These are phyloP conservation scores for Huso huso DNA, from an alignment of 2,797 vertebrate species.

Conservation along the genomic window DNA sequence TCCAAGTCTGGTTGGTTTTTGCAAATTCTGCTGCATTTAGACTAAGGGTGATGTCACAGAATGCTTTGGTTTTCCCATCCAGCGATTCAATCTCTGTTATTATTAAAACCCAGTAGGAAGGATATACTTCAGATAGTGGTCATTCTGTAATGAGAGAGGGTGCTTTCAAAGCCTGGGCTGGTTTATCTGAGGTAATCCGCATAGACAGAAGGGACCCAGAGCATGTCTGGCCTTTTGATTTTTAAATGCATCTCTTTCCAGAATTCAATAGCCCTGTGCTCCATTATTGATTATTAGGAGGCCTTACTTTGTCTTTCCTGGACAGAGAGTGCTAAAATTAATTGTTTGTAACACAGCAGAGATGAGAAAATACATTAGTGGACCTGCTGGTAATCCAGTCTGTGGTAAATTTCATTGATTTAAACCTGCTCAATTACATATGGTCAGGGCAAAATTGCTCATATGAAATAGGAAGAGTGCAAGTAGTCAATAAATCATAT, in stretches of 20 bases:
- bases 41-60: neutral
- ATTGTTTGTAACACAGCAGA: slow-evolving; percentile 38
- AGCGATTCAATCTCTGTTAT: slow-evolving; percentile 36
- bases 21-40: slow-evolving; percentile 2
- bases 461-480: slow-evolving; percentile 1
- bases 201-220: slow-evolving; percentile 32
- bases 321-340: slow-evolving; percentile 37
- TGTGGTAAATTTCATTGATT: slow-evolving; percentile 33
- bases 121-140: slow-evolving; percentile 33
- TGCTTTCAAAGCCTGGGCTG: slow-evolving; percentile 32
- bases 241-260: slow-evolving; percentile 35
- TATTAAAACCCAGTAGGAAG: slow-evolving; percentile 35
- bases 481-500: slow-evolving; percentile 53
- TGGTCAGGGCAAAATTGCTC: neutral
- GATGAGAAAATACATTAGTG: slow-evolving; percentile 27
- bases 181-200: slow-evolving; percentile 38
- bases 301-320: slow-evolving; percentile 29
- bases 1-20: slow-evolving; percentile 1
- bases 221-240: slow-evolving; percentile 38
- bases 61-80: slow-evolving; percentile 31
- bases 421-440: slow-evolving; percentile 38
- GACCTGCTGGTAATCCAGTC: slow-evolving; percentile 26
- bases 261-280: slow-evolving; percentile 18
- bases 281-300: slow-evolving; percentile 15
- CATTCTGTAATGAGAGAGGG: slow-evolving; percentile 32